Evolutionary conservation across 2,797 vertebrate species (phyloP), one percentile per base, ranked within the genome.

Genomic region (Diceros bicornis): DNA sequence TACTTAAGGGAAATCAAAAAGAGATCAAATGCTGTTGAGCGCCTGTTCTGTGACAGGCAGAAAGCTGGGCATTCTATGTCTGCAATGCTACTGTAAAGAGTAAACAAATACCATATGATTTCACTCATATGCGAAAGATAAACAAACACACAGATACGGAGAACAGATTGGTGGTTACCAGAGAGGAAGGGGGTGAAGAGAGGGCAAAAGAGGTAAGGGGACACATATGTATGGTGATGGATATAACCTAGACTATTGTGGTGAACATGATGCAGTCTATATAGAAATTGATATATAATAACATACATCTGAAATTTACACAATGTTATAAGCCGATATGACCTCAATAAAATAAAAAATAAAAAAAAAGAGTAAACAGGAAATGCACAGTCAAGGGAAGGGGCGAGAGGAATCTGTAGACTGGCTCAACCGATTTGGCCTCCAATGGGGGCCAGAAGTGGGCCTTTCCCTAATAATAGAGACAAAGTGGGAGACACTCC

Each of bases 401-500:
- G 32, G 23, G 27, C n/a, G 11, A 62, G 71, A 50, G 84, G 52
- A 81, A 44, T 37, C 50, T 32, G 18, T 1, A 5, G 32, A 41
- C 7, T 20, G 32, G 52, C 34, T 66, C 77, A 77, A 21, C 12
- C 32, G n/a, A 72, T 1, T 12, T 2, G 14, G 16, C 41, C 20
- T 52, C 69, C 13, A 4, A 64, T 2, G 1, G 34, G 20, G 34
- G 9, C 57, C 79, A 37, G 25, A 74, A 57, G 17, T 34, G n/a
- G 47, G 17, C 9, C 18, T 57, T 77, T 69, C 68, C 17, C 71
- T 82, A 84, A 95, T 64, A 79, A 64, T 34, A 61, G 66, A 92
- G 85, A 85, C 6, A 55, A 29, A 68, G 41, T 8, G 9, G 77
- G 47, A 90, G 37, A 47, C 5, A 47, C 52, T 87, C 32, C 29